phyloP scores from a whole-genome alignment of 2,888 invertebrate genomes.

The Melanostoma scalare region DNA sequence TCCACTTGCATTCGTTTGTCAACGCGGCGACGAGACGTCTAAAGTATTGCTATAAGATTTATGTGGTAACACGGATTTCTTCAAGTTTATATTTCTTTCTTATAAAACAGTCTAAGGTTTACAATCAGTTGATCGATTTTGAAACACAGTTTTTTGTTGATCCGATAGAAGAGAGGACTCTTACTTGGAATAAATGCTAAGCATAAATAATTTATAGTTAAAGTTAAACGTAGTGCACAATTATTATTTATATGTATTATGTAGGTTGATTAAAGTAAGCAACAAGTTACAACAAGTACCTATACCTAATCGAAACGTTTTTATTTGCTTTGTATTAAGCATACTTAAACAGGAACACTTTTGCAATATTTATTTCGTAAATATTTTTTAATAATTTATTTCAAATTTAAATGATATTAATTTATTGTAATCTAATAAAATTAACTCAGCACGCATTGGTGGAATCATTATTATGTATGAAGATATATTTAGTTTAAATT shows the following conservation, averaged over 20 bases:
- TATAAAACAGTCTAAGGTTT: constrained; percentile 68
- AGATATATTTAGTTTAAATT: too few relatives aligned
- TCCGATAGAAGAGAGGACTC: constrained; percentile 27
- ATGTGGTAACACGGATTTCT: constrained; percentile 12
- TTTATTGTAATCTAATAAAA: background rate
- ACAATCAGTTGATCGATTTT: constrained; percentile 64
- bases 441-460: constrained; percentile 10
- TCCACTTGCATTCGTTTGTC: constrained; percentile 17
- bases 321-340: background rate
- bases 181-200: constrained; percentile 16
- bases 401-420: background rate
- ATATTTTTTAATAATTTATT: background rate
- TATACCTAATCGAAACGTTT: background rate
- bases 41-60: constrained; percentile 51
- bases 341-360: constrained; percentile 36
- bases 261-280: background rate
- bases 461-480: background rate
- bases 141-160: constrained; percentile 52
- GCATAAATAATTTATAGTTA: constrained; percentile 16
- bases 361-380: background rate
- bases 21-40: constrained; percentile 2
- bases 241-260: constrained; percentile 2
- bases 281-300: constrained; percentile 1
- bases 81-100: constrained; percentile 28
- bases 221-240: constrained; percentile 21